These are phyloP conservation scores for Drosophila serrata DNA, from an alignment of 1,140 invertebrate genomes.

Conservation along the genomic window DNA sequence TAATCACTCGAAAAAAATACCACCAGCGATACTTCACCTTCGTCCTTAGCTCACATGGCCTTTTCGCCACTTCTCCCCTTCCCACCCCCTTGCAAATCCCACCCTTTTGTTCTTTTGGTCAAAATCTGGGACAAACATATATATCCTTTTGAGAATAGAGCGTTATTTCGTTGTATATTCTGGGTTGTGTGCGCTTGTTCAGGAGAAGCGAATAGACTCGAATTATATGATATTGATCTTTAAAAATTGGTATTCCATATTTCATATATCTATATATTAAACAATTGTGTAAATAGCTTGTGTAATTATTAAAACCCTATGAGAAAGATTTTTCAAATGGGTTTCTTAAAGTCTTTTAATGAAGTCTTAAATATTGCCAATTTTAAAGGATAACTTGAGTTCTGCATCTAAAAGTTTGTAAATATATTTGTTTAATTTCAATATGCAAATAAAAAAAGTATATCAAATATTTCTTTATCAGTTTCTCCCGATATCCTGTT, in stretches of 20 bases:
- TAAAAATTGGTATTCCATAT: background rate
- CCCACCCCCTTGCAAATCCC: background rate
- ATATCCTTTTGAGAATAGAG: conserved; percentile 14
- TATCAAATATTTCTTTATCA: background rate
- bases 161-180: background rate
- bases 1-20: conserved; percentile 30
- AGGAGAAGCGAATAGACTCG: conserved; percentile 33
- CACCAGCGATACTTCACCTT: conserved; percentile 24
- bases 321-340: background rate
- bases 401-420: conserved; percentile 10
- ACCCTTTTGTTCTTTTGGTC: conserved; percentile 1
- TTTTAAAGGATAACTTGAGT: background rate
- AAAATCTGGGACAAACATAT: conserved; percentile 10
- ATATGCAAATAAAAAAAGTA: background rate
- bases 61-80: background rate
- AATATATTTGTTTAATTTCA: conserved; percentile 1
- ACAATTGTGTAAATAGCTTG: conserved; percentile 21
- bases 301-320: background rate
- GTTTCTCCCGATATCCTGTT: background rate
- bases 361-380: background rate
- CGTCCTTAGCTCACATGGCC: background rate
- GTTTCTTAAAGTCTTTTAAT: background rate
- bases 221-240: conserved; percentile 11
- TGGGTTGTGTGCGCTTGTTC: background rate
- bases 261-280: background rate